Conservation (phyloP, 2,797 vertebrate species). For the Scleropages formosus region DNA sequence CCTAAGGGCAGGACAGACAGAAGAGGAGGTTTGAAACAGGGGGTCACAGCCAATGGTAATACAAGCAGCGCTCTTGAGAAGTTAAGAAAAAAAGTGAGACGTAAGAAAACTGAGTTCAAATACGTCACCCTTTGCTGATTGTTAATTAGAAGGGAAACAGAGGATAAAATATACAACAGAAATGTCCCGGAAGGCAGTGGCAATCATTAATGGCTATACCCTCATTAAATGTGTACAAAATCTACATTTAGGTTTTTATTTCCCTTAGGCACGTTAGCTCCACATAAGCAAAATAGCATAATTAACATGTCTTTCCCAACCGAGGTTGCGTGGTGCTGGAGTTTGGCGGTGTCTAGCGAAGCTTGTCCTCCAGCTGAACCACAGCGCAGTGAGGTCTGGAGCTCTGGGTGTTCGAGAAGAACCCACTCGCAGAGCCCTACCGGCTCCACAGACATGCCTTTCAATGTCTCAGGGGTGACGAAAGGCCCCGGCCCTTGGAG, state of each 20-base stretch:
- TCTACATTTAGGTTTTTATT: slow-evolving; percentile 25
- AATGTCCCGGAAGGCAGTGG: slow-evolving; percentile 7
- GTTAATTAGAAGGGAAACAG: slow-evolving; percentile 6
- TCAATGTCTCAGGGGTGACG: too few relatives aligned
- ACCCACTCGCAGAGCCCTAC: neutral
- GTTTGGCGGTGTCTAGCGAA: neutral
- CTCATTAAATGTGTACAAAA: slow-evolving; percentile 29
- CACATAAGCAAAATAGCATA: slow-evolving; percentile 17
- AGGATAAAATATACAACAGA: slow-evolving; percentile 49
- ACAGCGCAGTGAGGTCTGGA: neutral
- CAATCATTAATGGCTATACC: slow-evolving; percentile 23
- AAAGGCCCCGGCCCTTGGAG: too few relatives aligned
- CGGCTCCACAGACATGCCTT: too few relatives aligned
- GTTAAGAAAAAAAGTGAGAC: neutral
- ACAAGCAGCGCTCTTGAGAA: neutral
- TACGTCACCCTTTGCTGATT: neutral
- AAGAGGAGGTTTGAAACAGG: neutral
- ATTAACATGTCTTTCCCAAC: slow-evolving; percentile 24
- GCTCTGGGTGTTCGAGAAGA: neutral
- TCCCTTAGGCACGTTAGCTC: slow-evolving; percentile 3
- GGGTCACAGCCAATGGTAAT: neutral
- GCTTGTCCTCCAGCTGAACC: neutral
- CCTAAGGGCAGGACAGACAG: slow-evolving; percentile 52
- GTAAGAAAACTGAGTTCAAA: too few relatives aligned
- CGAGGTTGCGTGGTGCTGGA: neutral